Evolutionary conservation across 2,113 vertebrate species (phyloP).

Genomic region (Pachypanchax playfairii): DNA sequence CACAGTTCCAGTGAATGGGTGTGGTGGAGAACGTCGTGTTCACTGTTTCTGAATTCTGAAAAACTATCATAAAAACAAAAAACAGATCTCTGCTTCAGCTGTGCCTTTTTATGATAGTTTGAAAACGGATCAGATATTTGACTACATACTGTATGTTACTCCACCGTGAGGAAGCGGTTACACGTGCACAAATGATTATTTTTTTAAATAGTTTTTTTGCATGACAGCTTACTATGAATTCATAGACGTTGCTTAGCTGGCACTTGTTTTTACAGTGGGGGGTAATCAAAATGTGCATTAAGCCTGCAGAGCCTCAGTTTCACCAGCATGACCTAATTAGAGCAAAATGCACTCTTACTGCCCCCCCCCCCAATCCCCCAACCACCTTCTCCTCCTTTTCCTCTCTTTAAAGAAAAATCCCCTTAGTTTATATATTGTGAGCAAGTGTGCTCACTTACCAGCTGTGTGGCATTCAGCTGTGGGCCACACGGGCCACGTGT

Average conservation of each 20-base stretch:
- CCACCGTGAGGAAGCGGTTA: neutral
- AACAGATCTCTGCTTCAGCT: slow-evolving; percentile 26
- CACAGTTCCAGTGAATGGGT: slow-evolving; percentile 64
- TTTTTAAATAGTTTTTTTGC: slow-evolving; percentile 4
- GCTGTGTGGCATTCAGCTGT: slow-evolving; percentile 76
- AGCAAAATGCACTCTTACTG: slow-evolving; percentile 54
- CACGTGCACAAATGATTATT: slow-evolving; percentile 10
- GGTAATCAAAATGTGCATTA: slow-evolving; percentile 38
- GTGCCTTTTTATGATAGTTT: slow-evolving; percentile 30
- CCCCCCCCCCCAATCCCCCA: too few species aligned
- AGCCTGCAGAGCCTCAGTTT: slow-evolving; percentile 25
- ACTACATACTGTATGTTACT: neutral
- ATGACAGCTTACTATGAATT: neutral
- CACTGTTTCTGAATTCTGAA: slow-evolving; percentile 58
- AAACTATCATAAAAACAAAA: slow-evolving; percentile 21
- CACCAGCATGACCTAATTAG: slow-evolving; percentile 54
- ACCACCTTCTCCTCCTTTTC: slow-evolving; percentile 48
- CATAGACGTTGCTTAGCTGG: slow-evolving; percentile 21
- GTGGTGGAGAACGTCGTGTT: slow-evolving; percentile 65
- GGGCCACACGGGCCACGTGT: slow-evolving; percentile 76
- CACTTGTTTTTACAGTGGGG: slow-evolving; percentile 34
- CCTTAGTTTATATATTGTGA: slow-evolving; percentile 70
- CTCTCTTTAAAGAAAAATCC: slow-evolving; percentile 43
- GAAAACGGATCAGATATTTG: slow-evolving; percentile 14
- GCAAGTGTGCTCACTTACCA: slow-evolving; percentile 76